phyloP scores from a whole-genome alignment of 1,140 invertebrate species.

The Pseudomyrmex flavicornis region DNA sequence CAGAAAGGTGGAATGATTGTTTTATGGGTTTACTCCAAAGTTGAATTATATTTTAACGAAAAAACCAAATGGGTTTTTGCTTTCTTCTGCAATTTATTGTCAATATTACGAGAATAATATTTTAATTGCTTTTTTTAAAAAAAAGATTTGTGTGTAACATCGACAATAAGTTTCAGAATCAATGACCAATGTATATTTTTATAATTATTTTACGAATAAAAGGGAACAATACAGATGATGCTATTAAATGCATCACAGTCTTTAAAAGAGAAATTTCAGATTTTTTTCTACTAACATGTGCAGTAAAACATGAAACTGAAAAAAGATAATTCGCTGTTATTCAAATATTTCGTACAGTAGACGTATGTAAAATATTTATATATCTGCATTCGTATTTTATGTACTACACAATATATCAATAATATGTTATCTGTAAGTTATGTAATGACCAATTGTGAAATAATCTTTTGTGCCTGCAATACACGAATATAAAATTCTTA shows the following conservation, averaged over 20 bases:
- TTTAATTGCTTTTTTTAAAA: background rate
- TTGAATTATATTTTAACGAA: slow-evolving; percentile 8
- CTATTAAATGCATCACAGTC: slow-evolving; percentile 54
- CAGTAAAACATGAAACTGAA: slow-evolving; percentile 5
- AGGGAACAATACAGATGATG: slow-evolving; percentile 37
- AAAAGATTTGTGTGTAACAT: background rate
- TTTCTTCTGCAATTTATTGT: slow-evolving; percentile 25
- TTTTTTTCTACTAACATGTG: background rate
- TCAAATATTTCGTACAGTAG: background rate
- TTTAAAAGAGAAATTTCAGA: slow-evolving; percentile 17
- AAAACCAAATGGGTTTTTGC: background rate
- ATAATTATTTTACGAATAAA: slow-evolving; percentile 15
- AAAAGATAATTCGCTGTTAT: slow-evolving; percentile 10
- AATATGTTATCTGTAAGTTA: background rate
- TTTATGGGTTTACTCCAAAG: background rate
- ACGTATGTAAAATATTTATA: slow-evolving; percentile 1
- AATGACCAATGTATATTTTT: slow-evolving; percentile 12
- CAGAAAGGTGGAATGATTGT: slow-evolving; percentile 46
- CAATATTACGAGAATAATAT: slow-evolving; percentile 14
- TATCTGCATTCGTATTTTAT: slow-evolving; percentile 10
- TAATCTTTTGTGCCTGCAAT: background rate
- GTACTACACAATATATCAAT: slow-evolving; percentile 24
- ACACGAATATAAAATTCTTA: slow-evolving; percentile 12
- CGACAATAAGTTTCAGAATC: slow-evolving; percentile 39
- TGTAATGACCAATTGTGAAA: slow-evolving; percentile 6